These are phyloP conservation scores for Cairina moschata DNA, from an alignment of 2,113 vertebrate genomes.

Conservation along the genomic window DNA sequence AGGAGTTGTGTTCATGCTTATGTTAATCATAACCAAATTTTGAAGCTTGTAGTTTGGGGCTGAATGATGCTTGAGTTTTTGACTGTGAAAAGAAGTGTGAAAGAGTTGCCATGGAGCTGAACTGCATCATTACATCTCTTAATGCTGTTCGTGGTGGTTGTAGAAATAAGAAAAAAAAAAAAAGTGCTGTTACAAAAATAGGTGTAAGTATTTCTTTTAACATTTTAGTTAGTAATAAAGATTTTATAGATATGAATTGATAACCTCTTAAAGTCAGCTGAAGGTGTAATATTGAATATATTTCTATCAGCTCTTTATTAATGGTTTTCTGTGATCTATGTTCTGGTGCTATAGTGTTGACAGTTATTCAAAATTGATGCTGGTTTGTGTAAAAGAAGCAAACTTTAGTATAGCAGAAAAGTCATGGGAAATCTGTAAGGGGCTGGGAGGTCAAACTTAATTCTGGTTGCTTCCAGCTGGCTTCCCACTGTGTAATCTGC, in stretches of 20 bases:
- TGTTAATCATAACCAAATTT: neutral
- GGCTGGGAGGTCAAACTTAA: conserved; percentile 10
- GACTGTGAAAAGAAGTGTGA: no score
- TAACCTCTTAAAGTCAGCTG: no score
- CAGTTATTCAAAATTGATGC: neutral
- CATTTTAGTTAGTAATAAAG: neutral
- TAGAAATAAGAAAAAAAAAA: neutral
- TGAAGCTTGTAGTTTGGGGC: neutral
- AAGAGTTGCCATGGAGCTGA: neutral
- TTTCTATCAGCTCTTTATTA: neutral
- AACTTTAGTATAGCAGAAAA: neutral
- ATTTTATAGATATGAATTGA: neutral
- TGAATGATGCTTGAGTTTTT: neutral
- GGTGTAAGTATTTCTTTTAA: neutral
- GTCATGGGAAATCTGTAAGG: conserved; percentile 36
- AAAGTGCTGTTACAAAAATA: neutral
- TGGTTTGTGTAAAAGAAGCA: neutral
- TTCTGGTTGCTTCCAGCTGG: conserved; percentile 34
- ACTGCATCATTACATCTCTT: rapidly evolving
- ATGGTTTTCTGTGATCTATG: neutral
- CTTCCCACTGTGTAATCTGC: conserved; percentile 10
- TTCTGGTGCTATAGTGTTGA: neutral
- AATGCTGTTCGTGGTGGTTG: neutral
- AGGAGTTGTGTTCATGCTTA: neutral
- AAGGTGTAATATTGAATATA: neutral